Evolutionary conservation across 2,888 invertebrate species (phyloP).

Genomic region (Trachelus iudaicus): DNA sequence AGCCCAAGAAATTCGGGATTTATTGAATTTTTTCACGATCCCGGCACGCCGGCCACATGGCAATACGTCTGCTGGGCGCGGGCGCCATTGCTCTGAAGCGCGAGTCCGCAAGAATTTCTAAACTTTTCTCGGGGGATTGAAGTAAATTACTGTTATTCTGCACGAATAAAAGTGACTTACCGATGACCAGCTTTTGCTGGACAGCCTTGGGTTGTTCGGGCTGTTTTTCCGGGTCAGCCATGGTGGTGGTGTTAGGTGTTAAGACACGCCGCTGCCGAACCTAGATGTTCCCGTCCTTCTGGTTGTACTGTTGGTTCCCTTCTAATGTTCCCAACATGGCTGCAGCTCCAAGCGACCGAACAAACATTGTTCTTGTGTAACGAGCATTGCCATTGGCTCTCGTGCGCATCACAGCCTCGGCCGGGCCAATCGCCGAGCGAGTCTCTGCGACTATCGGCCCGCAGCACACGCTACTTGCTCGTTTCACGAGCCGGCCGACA

Average conservation of each 20-base stretch:
- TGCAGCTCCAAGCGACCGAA: slow-evolving; percentile 56
- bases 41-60: slow-evolving; percentile 57
- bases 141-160: background rate
- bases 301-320: slow-evolving; percentile 68
- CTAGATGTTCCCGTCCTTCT: slow-evolving; percentile 68
- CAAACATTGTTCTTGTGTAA: slow-evolving; percentile 46
- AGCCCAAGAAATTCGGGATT: background rate
- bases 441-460: slow-evolving; percentile 4
- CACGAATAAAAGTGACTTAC: slow-evolving; percentile 68
- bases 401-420: slow-evolving; percentile 18
- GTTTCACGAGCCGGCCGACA: slow-evolving; percentile 6
- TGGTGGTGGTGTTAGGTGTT: slow-evolving; percentile 77
- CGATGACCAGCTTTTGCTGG: slow-evolving; percentile 89
- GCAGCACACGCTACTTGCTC: slow-evolving; percentile 16
- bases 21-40: slow-evolving; percentile 22
- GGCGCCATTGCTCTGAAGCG: slow-evolving; percentile 5
- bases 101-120: background rate
- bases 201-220: slow-evolving; percentile 79
- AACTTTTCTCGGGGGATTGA: background rate
- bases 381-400: slow-evolving; percentile 36
- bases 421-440: slow-evolving; percentile 26
- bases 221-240: slow-evolving; percentile 96
- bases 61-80: slow-evolving; percentile 27
- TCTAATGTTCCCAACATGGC: slow-evolving; percentile 66
- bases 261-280: slow-evolving; percentile 68